Evolutionary conservation across 2,888 invertebrate genomes (phyloP).

Genomic region (Erpobdella octoculata): DNA sequence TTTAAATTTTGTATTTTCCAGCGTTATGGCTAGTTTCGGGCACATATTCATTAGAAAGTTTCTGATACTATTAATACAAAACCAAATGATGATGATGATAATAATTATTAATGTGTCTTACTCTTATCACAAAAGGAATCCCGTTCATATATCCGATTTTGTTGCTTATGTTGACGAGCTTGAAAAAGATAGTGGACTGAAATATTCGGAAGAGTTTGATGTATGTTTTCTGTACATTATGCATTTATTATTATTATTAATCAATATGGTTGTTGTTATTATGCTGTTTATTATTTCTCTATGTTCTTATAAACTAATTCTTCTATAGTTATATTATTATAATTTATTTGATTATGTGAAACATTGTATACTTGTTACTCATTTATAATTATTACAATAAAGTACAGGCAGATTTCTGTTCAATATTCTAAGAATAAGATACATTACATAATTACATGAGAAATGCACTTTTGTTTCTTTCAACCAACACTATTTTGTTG

Average conservation of each 20-base stretch:
- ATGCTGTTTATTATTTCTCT: neutral
- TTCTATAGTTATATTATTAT: too few species aligned
- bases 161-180: constrained; percentile 85
- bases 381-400: neutral
- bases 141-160: constrained; percentile 78
- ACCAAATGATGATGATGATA: too few species aligned
- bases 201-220: constrained; percentile 97
- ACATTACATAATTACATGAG: too few species aligned
- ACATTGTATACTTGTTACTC: neutral
- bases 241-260: neutral
- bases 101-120: too few species aligned
- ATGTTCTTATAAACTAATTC: too few species aligned
- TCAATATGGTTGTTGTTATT: neutral
- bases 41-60: too few species aligned
- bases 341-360: too few species aligned
- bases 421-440: too few species aligned
- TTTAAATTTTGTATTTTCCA: too few species aligned
- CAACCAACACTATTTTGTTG: neutral
- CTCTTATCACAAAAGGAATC: constrained; percentile 49
- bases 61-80: too few species aligned
- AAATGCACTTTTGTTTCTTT: neutral
- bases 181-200: constrained; percentile 93
- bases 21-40: too few species aligned
- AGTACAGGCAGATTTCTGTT: too few species aligned
- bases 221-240: constrained; percentile 54